Evolutionary conservation across 2,888 invertebrate species (phyloP).

Genomic region (Leptogaster cylindrica): DNA sequence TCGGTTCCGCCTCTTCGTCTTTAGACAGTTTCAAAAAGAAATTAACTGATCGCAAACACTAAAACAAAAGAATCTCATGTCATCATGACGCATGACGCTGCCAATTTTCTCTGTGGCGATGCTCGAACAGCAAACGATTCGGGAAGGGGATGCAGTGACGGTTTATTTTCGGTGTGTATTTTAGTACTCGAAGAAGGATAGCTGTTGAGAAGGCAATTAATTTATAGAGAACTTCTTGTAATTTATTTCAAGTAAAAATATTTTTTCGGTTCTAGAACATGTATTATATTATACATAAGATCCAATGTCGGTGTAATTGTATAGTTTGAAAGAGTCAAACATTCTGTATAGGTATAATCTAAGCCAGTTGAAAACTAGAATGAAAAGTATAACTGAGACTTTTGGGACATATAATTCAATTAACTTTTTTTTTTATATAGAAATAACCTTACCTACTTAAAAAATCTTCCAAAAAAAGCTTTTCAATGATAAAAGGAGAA

Average conservation of each 20-base stretch:
- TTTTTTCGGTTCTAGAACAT: too few relatives aligned
- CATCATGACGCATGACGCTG: slow-evolving; percentile 28
- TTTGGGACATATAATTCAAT: too few relatives aligned
- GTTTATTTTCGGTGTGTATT: slow-evolving; percentile 15
- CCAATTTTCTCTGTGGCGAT: slow-evolving; percentile 19
- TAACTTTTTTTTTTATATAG: too few relatives aligned
- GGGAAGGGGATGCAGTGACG: not conserved
- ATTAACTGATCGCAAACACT: not conserved
- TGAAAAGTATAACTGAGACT: too few relatives aligned
- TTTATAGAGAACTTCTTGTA: not conserved
- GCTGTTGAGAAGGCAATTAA: not conserved
- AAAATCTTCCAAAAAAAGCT: too few relatives aligned
- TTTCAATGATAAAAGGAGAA: too few relatives aligned
- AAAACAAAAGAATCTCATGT: slow-evolving; percentile 14
- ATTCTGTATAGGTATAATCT: too few relatives aligned
- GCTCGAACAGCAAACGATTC: slow-evolving; percentile 17
- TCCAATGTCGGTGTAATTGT: too few relatives aligned
- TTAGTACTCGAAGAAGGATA: not conserved
- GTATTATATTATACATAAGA: too few relatives aligned
- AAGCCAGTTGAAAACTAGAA: too few relatives aligned
- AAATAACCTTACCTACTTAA: too few relatives aligned
- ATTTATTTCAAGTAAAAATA: not conserved
- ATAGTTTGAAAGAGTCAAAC: too few relatives aligned
- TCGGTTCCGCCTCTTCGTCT: slow-evolving; percentile 7
- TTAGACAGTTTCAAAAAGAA: slow-evolving; percentile 11